Conservation (phyloP, 2,113 vertebrate genomes). For the Sceloporus tristichus region DNA sequence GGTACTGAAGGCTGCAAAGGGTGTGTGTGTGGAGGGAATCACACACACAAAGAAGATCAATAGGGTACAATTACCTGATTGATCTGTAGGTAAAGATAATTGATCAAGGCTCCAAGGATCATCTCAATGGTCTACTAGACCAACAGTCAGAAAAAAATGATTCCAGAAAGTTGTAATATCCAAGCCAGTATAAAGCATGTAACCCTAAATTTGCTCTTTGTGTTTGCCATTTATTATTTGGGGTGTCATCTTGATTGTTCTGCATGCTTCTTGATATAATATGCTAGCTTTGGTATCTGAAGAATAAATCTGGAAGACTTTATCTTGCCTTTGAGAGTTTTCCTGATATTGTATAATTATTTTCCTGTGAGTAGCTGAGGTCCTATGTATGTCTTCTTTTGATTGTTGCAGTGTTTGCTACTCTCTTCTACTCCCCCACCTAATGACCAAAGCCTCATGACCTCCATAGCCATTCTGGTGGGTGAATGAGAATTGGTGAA, state of each 20-base stretch:
- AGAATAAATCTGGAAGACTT: not conserved
- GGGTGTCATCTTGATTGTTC: not conserved
- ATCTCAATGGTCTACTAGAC: not conserved
- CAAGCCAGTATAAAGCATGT: not conserved
- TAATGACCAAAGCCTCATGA: too few species aligned
- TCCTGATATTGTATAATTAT: not conserved
- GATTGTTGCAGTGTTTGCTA: too few species aligned
- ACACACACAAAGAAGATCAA: not conserved
- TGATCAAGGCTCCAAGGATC: constrained; percentile 6
- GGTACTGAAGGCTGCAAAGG: not conserved
- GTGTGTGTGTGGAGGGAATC: not conserved
- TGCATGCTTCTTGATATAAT: too few species aligned
- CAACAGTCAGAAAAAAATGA: not conserved
- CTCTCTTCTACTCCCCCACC: too few species aligned
- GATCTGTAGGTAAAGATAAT: constrained; percentile 7
- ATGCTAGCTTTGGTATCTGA: not conserved
- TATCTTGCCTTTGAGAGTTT: not conserved
- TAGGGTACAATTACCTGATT: constrained; percentile 4
- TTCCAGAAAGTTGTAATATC: not conserved
- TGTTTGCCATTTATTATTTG: not conserved
- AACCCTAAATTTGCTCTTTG: not conserved
- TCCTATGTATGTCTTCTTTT: too few species aligned
- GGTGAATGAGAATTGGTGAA: too few species aligned
- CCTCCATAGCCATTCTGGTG: too few species aligned
- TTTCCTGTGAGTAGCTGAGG: too few species aligned